Evolutionary conservation across 2,888 invertebrate genomes (phyloP).

Genomic region (Eurytoma californica): DNA sequence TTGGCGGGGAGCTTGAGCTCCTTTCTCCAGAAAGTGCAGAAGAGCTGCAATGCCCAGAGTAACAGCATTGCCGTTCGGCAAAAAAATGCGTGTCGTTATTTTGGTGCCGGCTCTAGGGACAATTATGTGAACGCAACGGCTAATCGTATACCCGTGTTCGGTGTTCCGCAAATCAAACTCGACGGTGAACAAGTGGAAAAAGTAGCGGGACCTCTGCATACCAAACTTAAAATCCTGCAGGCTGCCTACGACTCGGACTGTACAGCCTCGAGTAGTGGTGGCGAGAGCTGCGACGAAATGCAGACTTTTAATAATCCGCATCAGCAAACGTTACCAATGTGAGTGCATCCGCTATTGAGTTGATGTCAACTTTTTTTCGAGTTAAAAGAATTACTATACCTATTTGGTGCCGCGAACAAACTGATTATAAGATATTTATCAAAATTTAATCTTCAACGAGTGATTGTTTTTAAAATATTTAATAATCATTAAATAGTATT

Average conservation of each 20-base stretch:
- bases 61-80: conserved; percentile 70
- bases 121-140: conserved; percentile 58
- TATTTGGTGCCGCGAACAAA: too few species aligned
- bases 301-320: conserved; percentile 86
- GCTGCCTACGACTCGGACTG: conserved; percentile 92
- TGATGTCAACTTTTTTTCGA: too few species aligned
- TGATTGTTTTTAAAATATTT: too few species aligned
- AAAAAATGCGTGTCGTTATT: conserved; percentile 74
- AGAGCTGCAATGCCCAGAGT: conserved; percentile 70
- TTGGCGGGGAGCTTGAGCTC: conserved; percentile 67
- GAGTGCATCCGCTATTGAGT: conserved; percentile 76
- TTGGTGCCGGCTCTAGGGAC: conserved; percentile 77
- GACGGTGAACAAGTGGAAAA: conserved; percentile 79
- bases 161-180: conserved; percentile 69
- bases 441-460: too few species aligned
- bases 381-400: too few species aligned
- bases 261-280: conserved; percentile 94
- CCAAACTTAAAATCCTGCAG: conserved; percentile 85
- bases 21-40: conserved; percentile 71
- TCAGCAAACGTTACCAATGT: conserved; percentile 87
- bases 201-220: conserved; percentile 84
- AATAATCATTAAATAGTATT: too few species aligned
- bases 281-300: conserved; percentile 94
- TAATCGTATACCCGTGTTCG: conserved; percentile 69
- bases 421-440: too few species aligned